Base-by-base conservation (phyloP, 37 sponge, comb jelly and placozoan genomes). In the Halisarca cf. caerulea region DNA sequence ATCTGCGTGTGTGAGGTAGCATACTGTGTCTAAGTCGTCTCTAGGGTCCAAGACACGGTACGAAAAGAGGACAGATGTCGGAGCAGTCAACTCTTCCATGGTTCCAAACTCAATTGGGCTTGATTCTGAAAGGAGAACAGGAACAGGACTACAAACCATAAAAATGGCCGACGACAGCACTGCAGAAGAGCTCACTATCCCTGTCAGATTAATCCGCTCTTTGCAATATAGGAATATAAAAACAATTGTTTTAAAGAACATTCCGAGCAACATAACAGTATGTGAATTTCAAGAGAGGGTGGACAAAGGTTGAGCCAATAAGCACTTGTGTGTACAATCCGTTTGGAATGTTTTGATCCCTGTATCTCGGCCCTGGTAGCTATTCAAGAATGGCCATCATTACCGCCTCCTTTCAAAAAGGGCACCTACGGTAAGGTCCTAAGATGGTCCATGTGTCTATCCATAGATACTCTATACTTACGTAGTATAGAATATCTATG, bases 11-110 rank as follows among this genome's bases (percentile, higher is more conserved):
- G n/a, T n/a, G n/a, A n/a, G n/a, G n/a, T n/a, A 47, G 51, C 51
- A 47, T 47, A 47, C 51, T 14, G 11, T 47, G 64, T 62, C 94
- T 4, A 91, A 2, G 17, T 94, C 96, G 58, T 96, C 96, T 64
- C 84, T 90, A 30, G 79, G 69, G 57, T 96, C 96, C 58, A 96
- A 84, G 23, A 57, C 41, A 27, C 62, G 83, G 37, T 93, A 91
- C 38, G 38, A 73, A 47, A 96, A 94, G 51, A 96, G 87, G 24
- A 47, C 28, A 24, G 82, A 86, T n/a, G 18, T 40, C 33, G 82
- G 88, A 11, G 58, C 72, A 74, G 18, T 43, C 77, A 74, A 23
- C 2, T 74, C 77, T 18, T 74, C 77, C 77, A 74, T 74, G 64
- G 64, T 30, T 62, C 25, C 30, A n/a, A 7, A 62, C 15, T 30